Evolutionary conservation across 2,888 invertebrate species (phyloP), one percentile per base, ranked within the genome.

Genomic region (Pocota personata): DNA sequence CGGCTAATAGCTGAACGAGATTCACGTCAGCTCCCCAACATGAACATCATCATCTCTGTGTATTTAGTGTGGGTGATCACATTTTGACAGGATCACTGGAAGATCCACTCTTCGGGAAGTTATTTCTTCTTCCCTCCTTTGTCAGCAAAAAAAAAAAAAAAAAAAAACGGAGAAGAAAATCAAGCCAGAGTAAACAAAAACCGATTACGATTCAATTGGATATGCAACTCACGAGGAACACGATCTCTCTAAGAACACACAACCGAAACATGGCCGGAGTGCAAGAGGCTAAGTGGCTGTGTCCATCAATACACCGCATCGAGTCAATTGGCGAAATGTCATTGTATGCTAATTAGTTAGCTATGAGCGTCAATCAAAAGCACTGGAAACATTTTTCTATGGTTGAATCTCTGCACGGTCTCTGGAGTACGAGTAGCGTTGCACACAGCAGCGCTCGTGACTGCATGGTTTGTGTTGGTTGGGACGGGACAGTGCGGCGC

Each of bases 281-380:
- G 86, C 86, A 86, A 77, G 80, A 77, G 86, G 86, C 86, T 86
- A 86, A 86, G 86, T 86, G 86, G 86, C 80, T 86, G 72, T 82
- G 80, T 86, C 86, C 80, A 86, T 86, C 86, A 86, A 82, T 86
- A 80, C 40, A 40, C 86, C 62, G 86, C 86, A 76, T 86, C 80
- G 80, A 86, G 86, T 80, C 86, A 86, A 86, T 86, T 86, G 86
- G 86, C 76, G 76, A 86, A 86, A 86, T 86, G 86, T 86, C 86
- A 86, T 86, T 86, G 86, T 86, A 86, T 86, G 86, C 82, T 86
- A 86, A 86, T 86, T 80, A 86, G 86, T 76, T 80, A 76, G 86
- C 76, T 86, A 86, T 84, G 84, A 84, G 84, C 80, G 84, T 84
- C 84, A 84, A 84, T 84, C 84, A 84, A 80, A 79, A 80, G 52